Conservation (phyloP, 2,797 vertebrate genomes). For the Rhadinocentrus ornatus region DNA sequence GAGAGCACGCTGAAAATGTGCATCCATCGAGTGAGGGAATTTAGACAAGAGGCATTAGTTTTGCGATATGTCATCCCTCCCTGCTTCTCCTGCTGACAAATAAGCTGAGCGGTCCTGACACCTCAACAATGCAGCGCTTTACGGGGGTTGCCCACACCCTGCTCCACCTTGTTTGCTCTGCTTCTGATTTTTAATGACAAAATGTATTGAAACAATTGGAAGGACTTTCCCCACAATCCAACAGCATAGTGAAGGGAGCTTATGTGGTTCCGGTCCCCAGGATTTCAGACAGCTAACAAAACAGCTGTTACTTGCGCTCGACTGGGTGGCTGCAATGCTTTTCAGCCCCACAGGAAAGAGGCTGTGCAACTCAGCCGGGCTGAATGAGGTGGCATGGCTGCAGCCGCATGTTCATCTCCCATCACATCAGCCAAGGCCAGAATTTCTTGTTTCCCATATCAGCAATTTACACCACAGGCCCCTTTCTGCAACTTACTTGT, state of each 20-base stretch:
- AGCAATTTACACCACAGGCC: conserved; percentile 49
- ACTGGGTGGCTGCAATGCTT: conserved; percentile 91
- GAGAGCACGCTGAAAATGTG: conserved; percentile 16
- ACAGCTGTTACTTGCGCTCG: conserved; percentile 92
- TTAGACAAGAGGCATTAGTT: conserved; percentile 84
- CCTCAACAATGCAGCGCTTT: conserved; percentile 88
- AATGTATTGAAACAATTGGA: conserved; percentile 95
- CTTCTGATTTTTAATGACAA: conserved; percentile 92
- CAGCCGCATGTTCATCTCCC: conserved; percentile 76
- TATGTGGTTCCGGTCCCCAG: conserved; percentile 92
- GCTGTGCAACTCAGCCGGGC: conserved; percentile 82
- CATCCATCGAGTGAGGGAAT: conserved; percentile 20
- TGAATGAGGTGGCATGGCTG: conserved; percentile 84
- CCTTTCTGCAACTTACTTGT: conserved; percentile 31
- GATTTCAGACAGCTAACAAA: conserved; percentile 96
- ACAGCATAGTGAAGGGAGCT: conserved; percentile 90
- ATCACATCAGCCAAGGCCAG: conserved; percentile 56
- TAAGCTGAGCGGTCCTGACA: conserved; percentile 92
- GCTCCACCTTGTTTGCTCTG: conserved; percentile 89
- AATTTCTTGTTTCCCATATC: conserved; percentile 63
- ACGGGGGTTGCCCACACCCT: conserved; percentile 81
- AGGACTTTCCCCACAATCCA: conserved; percentile 90
- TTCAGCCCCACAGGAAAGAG: conserved; percentile 90
- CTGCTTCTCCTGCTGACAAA: conserved; percentile 67
- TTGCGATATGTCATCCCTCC: conserved; percentile 87